Conservation (phyloP, 1,140 invertebrate species). For the Drosophila kikkawai region DNA sequence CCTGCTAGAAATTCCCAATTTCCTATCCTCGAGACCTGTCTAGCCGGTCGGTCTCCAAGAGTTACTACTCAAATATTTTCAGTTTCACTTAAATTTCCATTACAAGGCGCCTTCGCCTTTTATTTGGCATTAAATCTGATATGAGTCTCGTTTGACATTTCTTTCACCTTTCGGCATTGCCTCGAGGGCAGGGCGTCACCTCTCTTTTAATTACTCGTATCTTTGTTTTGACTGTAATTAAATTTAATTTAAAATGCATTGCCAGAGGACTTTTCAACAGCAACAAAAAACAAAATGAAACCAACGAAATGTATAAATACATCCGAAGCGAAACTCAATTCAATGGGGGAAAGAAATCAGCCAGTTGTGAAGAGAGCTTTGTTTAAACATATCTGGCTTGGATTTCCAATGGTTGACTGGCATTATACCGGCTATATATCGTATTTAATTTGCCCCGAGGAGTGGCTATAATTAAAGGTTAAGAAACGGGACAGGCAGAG, state of each 20-base stretch:
- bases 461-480: conserved; percentile 47
- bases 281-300: not conserved
- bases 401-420: conserved; percentile 58
- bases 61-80: conserved; percentile 2
- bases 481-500: conserved; percentile 7
- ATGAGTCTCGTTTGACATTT: conserved; percentile 62
- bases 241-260: conserved; percentile 41
- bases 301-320: conserved; percentile 11
- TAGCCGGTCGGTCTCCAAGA: conserved; percentile 23
- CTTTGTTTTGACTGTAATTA: conserved; percentile 60
- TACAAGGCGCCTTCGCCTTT: conserved; percentile 8
- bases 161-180: conserved; percentile 67
- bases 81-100: conserved; percentile 34
- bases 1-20: conserved; percentile 22
- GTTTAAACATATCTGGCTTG: conserved; percentile 49
- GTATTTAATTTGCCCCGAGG: conserved; percentile 28
- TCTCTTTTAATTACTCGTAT: conserved; percentile 47
- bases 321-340: conserved; percentile 55
- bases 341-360: conserved; percentile 51
- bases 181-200: conserved; percentile 9
- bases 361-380: conserved; percentile 68
- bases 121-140: conserved; percentile 8
- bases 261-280: conserved; percentile 21
- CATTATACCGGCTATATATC: conserved; percentile 15
- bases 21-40: conserved; percentile 16